Conservation (phyloP, 2,888 invertebrate genomes). For the Cheilosia urbana region DNA sequence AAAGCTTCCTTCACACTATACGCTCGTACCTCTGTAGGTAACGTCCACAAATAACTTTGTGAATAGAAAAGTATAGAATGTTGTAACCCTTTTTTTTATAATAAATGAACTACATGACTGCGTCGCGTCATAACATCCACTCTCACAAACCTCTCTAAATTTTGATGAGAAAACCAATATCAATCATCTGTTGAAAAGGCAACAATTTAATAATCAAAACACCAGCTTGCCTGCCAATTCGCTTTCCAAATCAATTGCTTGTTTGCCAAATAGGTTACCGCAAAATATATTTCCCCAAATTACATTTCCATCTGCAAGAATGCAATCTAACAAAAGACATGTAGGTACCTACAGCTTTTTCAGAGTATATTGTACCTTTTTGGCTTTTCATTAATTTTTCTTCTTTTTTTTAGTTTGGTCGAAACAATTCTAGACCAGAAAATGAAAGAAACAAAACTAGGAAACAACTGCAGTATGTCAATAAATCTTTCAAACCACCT, state of each 20-base stretch:
- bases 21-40: too few relatives aligned
- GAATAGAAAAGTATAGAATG: too few relatives aligned
- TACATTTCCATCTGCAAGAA: conserved; percentile 57
- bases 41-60: too few relatives aligned
- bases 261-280: conserved; percentile 58
- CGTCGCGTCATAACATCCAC: too few relatives aligned
- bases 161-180: too few relatives aligned
- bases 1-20: too few relatives aligned
- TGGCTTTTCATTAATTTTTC: neutral
- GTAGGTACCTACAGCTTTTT: neutral
- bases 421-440: conserved; percentile 29
- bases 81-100: too few relatives aligned
- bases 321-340: conserved; percentile 38
- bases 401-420: conserved; percentile 4
- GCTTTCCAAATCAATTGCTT: conserved; percentile 30
- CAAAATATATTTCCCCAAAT: conserved; percentile 42
- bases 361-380: conserved; percentile 11
- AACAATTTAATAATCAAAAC: neutral
- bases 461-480: conserved; percentile 71
- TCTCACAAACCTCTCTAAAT: too few relatives aligned
- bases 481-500: conserved; percentile 52
- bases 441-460: conserved; percentile 19
- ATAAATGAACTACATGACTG: too few relatives aligned
- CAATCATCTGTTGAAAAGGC: too few relatives aligned
- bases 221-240: conserved; percentile 14